Base-by-base conservation (phyloP, 2,113 vertebrate species). In the Cheilinus undulatus region DNA sequence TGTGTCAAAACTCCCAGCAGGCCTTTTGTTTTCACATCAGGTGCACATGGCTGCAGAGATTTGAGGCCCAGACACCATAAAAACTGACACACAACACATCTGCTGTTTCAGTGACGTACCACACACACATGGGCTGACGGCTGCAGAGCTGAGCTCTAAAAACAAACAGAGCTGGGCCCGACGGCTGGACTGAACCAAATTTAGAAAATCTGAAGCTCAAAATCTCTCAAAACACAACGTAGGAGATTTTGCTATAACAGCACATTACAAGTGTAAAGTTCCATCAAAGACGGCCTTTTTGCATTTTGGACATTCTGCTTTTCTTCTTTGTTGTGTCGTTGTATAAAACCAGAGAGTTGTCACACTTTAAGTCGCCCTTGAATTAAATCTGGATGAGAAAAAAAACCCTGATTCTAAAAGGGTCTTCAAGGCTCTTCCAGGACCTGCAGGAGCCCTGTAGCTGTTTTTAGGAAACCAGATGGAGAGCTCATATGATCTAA, bases 391-490 rank as follows among this genome's bases (percentile, higher is more conserved):
- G 61, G 60, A 42, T 5, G 3, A 26, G 4, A 19, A 1, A 60
- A 36, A 56, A 32, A 46, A 52, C 28, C n/a, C 26, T 12, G n/a
- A 24, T 15, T 67, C 67, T 63, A 20, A 49, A 72, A 57, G 1
- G 32, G 43, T 61, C 50, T 61, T 30, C 56, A 64, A 59, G 45
- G 49, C 50, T 63, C 62, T 70, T 70, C 71, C 64, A 61, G 63
- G 54, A 69, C 42, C 59, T 64, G 46, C 58, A 69, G 79, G 65
- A 76, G 68, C 49, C 46, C 60, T 67, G 63, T 22, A 8, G 73
- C 77, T 77, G 76, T 50, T 80, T 66, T 78, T 38, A 60, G 69
- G 66, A 66, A 73, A 70, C 62, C 78, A 69, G 59, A 60, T 6
- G 40, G 40, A 15, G 15, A 42, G 48, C 28, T 60, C 52, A 73